Percentiles rank a stretch among this genome's conserved stretches.
phyloP scores from a whole-genome alignment of 2,113 vertebrate species.

The Ciconia maguari region DNA sequence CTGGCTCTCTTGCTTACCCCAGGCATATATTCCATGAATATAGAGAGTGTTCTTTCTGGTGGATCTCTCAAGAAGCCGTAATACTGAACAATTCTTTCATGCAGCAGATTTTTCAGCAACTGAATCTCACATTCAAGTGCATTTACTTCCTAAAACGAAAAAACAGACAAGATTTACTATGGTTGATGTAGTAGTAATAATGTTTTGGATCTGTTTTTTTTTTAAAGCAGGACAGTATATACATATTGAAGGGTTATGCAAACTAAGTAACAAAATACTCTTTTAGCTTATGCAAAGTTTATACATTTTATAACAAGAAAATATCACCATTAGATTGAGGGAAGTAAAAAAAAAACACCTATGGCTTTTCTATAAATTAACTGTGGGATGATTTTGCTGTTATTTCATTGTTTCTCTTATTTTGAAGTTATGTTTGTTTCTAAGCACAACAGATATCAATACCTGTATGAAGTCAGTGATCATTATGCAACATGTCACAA shows the following conservation, averaged over 20 bases:
- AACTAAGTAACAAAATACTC: background rate
- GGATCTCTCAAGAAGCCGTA: conserved; percentile 94
- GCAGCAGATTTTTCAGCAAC: conserved; percentile 93
- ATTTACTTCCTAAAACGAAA: conserved; percentile 88
- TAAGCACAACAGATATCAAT: background rate
- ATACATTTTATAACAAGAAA: background rate
- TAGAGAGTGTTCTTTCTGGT: conserved; percentile 93
- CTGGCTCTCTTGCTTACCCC: conserved; percentile 79
- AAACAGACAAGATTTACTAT: background rate
- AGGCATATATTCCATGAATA: conserved; percentile 99
- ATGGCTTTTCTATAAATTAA: background rate
- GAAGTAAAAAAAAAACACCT: background rate
- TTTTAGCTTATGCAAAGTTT: background rate
- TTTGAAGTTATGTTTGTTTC: background rate
- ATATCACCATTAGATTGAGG: background rate
- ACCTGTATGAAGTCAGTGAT: background rate
- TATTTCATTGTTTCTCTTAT: background rate
- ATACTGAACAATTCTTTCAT: conserved; percentile 98
- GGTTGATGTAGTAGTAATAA: background rate
- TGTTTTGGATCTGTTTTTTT: background rate
- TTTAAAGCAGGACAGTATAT: background rate
- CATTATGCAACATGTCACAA: background rate
- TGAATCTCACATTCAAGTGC: conserved; percentile 98
- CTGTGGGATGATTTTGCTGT: background rate
- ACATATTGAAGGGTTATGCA: background rate